Base-by-base conservation (phyloP, 2,888 invertebrate genomes). In the Lasioglossum villosulum region DNA sequence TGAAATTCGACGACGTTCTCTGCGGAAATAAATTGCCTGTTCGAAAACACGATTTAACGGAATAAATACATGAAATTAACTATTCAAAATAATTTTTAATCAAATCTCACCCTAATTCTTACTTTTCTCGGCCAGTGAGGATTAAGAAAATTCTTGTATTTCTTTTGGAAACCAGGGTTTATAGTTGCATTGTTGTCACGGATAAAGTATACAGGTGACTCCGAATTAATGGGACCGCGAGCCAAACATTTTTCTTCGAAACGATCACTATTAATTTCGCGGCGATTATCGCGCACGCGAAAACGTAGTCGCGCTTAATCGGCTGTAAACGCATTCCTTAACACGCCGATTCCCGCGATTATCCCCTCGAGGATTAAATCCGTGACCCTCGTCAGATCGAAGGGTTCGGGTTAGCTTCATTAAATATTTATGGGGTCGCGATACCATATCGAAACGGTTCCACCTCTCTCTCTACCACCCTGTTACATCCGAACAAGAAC, bases 341-440 rank as follows among this genome's bases (percentile, higher is more conserved):
- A 77, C 82, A 82, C 80, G 71, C 72, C 78, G 72, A 42, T 70
- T 12, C 70, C 71, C 4, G 68, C 75, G 87, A 91, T 90, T 84
- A 91, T 88, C 86, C 86, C 56, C 59, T 56, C 68, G 48, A 81
- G 86, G 84, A 87, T 83, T 90, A 91, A 68, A 90, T 88, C 81
- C 83, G 82, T 70, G 42, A 77, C 91, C 90, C 91, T 91, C 83
- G 90, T 91, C 91, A 89, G 78, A 86, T 85, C 82, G 81, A 85
- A 86, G 85, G 87, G 89, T 84, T 80, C 74, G 68, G 56, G 68
- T 68, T 68, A 37, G 73, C 56, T 86, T 91, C 89, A 86, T 91
- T 90, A 90, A 83, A 86, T 91, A 90, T 90, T 90, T 90, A 85
- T 88, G 63, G 85, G 82, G 76, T 84, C 73, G 79, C 80, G 87